Base-by-base conservation (phyloP, 2,888 invertebrate genomes). In the Creontiades dilutus region DNA sequence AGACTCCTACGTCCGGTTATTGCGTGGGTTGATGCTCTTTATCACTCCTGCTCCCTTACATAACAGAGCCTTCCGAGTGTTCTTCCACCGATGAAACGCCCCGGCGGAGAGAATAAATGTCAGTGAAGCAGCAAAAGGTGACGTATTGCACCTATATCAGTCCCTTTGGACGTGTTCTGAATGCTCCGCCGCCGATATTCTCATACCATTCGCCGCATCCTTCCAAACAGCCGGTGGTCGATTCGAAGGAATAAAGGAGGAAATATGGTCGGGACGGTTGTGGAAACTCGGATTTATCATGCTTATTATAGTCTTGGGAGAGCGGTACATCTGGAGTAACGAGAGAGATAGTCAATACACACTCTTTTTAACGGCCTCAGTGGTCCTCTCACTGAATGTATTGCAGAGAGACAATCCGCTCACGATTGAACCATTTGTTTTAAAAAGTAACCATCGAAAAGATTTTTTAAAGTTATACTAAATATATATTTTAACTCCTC, bases 121-220 rank as follows among this genome's bases (percentile, higher is more conserved):
- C 13, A 52, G 23, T 0, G 82, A 27, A 82, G 82, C 82, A 48
- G 82, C 82, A 23, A 55, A 82, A 82, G 82, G 82, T 52, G 82
- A 82, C 82, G 82, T 82, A 48, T 52, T 82, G 52, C 52, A 82
- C 82, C 82, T 47, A 82, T 55, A 82, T 48, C 82, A 48, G 82
- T 23, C n/a, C 52, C 52, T 16, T n/a, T 19, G 52, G 82, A 82
- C 82, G 82, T 82, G 82, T 82, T 52, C 52, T 82, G 82, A 82
- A 82, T 52, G 82, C 82, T 48, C 23, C 52, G 52, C 52, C 27
- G 27, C 82, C 52, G 48, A 82, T 82, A 82, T 82, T 55, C 52
- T 19, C 82, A 68, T 68, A 23, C 19, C 23, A 68, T 23, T 23
- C 23, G 68, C 23, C 68, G 16, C 68, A n/a, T n/a, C 82, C 23